Evolutionary conservation across 2,797 vertebrate genomes (phyloP).

Genomic region (Threskiornis aethiopicus): DNA sequence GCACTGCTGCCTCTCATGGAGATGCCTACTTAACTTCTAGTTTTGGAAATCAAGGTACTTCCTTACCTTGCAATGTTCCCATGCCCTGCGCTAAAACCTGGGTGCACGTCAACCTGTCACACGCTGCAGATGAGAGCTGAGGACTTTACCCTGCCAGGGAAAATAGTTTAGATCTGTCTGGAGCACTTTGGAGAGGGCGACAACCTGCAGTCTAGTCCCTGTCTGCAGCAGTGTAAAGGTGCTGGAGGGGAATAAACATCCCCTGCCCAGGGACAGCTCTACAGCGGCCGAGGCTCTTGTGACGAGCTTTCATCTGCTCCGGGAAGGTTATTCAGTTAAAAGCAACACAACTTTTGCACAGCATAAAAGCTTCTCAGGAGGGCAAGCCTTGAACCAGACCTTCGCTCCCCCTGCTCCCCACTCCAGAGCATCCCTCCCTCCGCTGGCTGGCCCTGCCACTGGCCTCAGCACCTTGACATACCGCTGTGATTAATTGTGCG

Average conservation of each 20-base stretch:
- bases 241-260: not conserved
- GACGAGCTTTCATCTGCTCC: not conserved
- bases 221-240: not conserved
- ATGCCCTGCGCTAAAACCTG: not conserved
- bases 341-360: not conserved
- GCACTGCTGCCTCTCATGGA: not conserved
- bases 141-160: not conserved
- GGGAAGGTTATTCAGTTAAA: not conserved
- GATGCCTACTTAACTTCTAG: not conserved
- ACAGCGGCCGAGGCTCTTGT: fast-evolving
- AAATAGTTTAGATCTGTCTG: not conserved
- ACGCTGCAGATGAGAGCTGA: not conserved
- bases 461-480: not conserved
- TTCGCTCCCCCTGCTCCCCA: fast-evolving
- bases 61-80: not conserved
- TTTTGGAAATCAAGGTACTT: not conserved
- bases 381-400: not conserved
- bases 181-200: not conserved
- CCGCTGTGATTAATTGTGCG: not conserved
- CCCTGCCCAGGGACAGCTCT: not conserved
- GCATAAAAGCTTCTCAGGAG: not conserved
- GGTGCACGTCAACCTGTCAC: not conserved
- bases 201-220: not conserved
- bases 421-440: not conserved
- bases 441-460: not conserved